Evolutionary conservation across 2,888 invertebrate genomes (phyloP).

Genomic region (Heliconius ismenius): DNA sequence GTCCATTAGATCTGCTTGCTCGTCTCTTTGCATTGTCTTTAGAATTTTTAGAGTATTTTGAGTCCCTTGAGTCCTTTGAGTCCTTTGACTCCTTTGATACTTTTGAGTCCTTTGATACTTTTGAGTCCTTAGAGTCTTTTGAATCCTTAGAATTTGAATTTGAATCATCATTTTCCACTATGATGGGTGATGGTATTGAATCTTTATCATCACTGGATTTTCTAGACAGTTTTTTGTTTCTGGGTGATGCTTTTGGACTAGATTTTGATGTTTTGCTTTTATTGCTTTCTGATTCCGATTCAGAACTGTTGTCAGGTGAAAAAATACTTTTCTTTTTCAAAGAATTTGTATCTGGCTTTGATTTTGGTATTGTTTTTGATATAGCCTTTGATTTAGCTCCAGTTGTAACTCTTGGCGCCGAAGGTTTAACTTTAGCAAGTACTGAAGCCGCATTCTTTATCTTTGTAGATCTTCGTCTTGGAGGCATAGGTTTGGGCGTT

Average conservation of each 20-base stretch:
- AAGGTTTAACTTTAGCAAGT: slow-evolving; percentile 80
- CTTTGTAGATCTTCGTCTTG: slow-evolving; percentile 81
- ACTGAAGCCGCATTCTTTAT: slow-evolving; percentile 84
- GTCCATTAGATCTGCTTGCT: slow-evolving; percentile 65
- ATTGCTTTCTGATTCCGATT: slow-evolving; percentile 72
- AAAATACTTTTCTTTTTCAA: slow-evolving; percentile 90
- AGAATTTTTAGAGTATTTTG: slow-evolving; percentile 13
- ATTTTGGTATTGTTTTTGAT: slow-evolving; percentile 69
- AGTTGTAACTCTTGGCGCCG: slow-evolving; percentile 56
- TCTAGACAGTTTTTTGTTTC: slow-evolving; percentile 61
- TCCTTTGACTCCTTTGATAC: slow-evolving; percentile 7
- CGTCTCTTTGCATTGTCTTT: slow-evolving; percentile 66
- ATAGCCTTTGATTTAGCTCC: slow-evolving; percentile 73
- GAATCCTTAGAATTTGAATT: slow-evolving; percentile 52
- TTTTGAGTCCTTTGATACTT: background rate
- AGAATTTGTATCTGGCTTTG: slow-evolving; percentile 55
- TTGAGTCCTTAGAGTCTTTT: slow-evolving; percentile 8
- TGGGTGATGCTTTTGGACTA: slow-evolving; percentile 63
- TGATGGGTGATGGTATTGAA: slow-evolving; percentile 52
- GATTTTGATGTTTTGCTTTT: slow-evolving; percentile 54
- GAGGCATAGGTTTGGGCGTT: slow-evolving; percentile 64
- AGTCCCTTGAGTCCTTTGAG: slow-evolving; percentile 6
- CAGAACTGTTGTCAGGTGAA: slow-evolving; percentile 87
- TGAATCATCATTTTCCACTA: slow-evolving; percentile 64
- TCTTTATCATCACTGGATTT: slow-evolving; percentile 73